Conservation (phyloP, 2,113 vertebrate genomes). For the Eleginops maclovinus region DNA sequence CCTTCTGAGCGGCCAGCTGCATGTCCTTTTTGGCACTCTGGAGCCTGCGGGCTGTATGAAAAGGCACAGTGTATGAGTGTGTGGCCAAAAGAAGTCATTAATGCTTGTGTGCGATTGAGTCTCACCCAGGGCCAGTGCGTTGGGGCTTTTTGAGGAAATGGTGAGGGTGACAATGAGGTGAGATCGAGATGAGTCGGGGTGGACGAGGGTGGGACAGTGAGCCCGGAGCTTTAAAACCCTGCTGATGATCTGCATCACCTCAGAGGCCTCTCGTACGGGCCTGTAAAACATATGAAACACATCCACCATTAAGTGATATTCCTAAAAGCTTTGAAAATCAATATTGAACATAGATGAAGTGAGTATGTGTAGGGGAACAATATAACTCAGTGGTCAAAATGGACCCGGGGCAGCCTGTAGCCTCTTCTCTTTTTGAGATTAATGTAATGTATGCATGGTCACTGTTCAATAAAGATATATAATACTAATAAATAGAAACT, state of each 20-base stretch:
- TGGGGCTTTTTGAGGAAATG: conserved; percentile 75
- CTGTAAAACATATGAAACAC: conserved; percentile 66
- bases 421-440: no score
- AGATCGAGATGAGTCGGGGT: conserved; percentile 88
- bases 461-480: no score
- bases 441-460: no score
- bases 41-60: conserved; percentile 66
- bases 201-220: conserved; percentile 85
- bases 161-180: conserved; percentile 88
- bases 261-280: conserved; percentile 75
- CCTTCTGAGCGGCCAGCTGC: conserved; percentile 59
- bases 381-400: no score
- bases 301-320: not conserved
- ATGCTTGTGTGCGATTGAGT: not conserved
- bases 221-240: conserved; percentile 79
- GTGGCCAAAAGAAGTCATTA: not conserved
- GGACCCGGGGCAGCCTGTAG: no score
- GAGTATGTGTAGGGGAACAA: not conserved
- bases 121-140: conserved; percentile 79
- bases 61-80: not conserved
- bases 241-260: conserved; percentile 82
- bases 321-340: not conserved
- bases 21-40: conserved; percentile 72
- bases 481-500: no score
- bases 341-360: not conserved